Conservation (phyloP, 2,888 invertebrate genomes). For the Callosobruchus maculatus region DNA sequence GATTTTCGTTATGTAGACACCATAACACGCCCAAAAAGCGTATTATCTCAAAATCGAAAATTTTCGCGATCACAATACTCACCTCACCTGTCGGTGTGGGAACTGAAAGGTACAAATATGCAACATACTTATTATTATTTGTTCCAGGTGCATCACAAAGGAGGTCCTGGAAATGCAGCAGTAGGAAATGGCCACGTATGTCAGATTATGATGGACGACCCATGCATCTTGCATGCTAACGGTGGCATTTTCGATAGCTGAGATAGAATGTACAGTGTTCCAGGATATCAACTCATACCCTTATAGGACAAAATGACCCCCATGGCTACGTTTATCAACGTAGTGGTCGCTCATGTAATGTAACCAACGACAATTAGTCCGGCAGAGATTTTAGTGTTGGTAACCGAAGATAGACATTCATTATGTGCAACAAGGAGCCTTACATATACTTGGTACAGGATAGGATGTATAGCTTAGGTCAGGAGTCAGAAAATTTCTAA, state of each 20-base stretch:
- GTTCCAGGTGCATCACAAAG: slow-evolving; percentile 24
- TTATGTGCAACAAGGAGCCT: not conserved
- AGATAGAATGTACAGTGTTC: slow-evolving; percentile 13
- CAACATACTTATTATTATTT: not conserved
- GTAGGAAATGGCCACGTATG: slow-evolving; percentile 36
- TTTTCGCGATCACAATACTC: too few relatives aligned
- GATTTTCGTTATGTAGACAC: too few relatives aligned
- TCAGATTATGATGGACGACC: slow-evolving; percentile 30
- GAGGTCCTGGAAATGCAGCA: slow-evolving; percentile 7
- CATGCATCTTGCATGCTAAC: slow-evolving; percentile 28
- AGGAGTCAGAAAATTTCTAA: too few relatives aligned
- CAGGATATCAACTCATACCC: slow-evolving; percentile 18
- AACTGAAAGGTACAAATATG: too few relatives aligned
- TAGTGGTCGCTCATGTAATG: not conserved
- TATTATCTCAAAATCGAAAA: too few relatives aligned
- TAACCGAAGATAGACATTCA: not conserved
- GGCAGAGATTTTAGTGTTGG: not conserved
- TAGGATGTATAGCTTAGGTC: too few relatives aligned
- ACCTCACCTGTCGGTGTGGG: too few relatives aligned
- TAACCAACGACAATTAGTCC: not conserved
- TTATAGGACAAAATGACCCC: not conserved
- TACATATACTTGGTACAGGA: too few relatives aligned
- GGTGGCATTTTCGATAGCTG: slow-evolving; percentile 20
- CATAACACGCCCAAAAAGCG: too few relatives aligned
- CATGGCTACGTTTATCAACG: not conserved